Percentiles rank a stretch among this genome's conserved stretches.
phyloP scores from a whole-genome alignment of 1,140 invertebrate species.

The Dinothrombium tinctorium region DNA sequence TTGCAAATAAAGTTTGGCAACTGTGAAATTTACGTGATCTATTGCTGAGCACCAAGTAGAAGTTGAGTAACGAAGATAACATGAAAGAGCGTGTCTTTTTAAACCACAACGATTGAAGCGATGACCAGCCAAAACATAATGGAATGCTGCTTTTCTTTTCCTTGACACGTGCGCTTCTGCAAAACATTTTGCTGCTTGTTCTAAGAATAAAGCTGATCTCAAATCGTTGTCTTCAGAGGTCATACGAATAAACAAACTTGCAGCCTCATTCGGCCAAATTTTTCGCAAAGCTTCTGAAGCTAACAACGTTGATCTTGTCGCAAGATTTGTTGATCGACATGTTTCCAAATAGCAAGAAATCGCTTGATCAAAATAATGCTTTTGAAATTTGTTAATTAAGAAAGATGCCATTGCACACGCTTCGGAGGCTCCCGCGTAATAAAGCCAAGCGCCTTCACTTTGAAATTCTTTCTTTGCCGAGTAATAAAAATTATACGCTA shows the following conservation, averaged over 20 bases:
- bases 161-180: slow-evolving; percentile 42
- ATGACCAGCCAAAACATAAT: slow-evolving; percentile 81
- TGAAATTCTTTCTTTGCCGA: slow-evolving; percentile 86
- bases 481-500: slow-evolving; percentile 81
- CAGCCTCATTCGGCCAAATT: slow-evolving; percentile 53
- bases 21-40: slow-evolving; percentile 10
- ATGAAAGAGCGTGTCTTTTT: slow-evolving; percentile 61
- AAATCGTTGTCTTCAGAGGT: slow-evolving; percentile 81
- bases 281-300: slow-evolving; percentile 62
- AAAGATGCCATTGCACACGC: slow-evolving; percentile 12
- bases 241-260: slow-evolving; percentile 75
- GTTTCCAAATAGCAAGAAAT: slow-evolving; percentile 13
- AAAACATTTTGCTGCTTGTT: slow-evolving; percentile 86
- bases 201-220: slow-evolving; percentile 51
- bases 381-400: slow-evolving; percentile 11
- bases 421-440: slow-evolving; percentile 67
- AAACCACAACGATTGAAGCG: slow-evolving; percentile 69
- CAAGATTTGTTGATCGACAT: slow-evolving; percentile 56
- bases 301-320: slow-evolving; percentile 62
- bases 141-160: slow-evolving; percentile 86
- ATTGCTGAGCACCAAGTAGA: slow-evolving; percentile 7
- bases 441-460: slow-evolving; percentile 84
- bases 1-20: slow-evolving; percentile 4
- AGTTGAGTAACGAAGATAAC: slow-evolving; percentile 29
- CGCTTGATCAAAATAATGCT: slow-evolving; percentile 10